Conservation (phyloP, 2,888 invertebrate species). For the Ichneumoninae sp. region DNA sequence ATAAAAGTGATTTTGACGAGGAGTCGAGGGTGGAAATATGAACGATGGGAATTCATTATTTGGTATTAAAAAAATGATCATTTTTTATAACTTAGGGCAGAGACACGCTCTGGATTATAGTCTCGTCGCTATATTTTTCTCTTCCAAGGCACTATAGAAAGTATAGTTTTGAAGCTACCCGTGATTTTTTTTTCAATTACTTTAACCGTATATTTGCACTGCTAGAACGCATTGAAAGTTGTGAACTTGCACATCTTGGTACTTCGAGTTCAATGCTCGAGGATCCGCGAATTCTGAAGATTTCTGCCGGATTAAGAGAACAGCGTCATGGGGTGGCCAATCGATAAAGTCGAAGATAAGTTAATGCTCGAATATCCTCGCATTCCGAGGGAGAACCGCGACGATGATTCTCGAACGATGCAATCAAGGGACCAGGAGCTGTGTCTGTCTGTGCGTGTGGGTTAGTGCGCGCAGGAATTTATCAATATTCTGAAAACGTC, state of each 20-base stretch:
- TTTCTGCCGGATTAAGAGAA: constrained; percentile 1
- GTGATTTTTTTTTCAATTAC: not conserved
- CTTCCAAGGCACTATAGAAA: no score
- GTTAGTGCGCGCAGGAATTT: constrained; percentile 73
- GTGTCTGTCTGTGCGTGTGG: constrained; percentile 26
- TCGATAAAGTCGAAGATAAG: constrained; percentile 8
- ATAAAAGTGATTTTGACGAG: constrained; percentile 7
- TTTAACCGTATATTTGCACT: not conserved
- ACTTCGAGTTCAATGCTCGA: not conserved
- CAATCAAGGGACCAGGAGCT: constrained; percentile 30
- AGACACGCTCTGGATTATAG: not conserved
- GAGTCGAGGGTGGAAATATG: not conserved
- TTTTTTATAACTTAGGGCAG: not conserved
- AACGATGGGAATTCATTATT: not conserved
- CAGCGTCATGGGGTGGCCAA: not conserved
- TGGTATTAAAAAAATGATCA: not conserved
- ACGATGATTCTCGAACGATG: constrained; percentile 28
- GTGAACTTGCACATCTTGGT: not conserved
- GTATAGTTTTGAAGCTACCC: no score
- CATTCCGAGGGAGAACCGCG: not conserved
- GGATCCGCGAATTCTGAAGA: not conserved
- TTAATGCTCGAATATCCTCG: constrained; percentile 26
- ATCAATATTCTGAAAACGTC: constrained; percentile 75
- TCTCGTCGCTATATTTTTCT: not conserved
- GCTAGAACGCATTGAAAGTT: not conserved